Conservation (phyloP, 2,113 vertebrate genomes). For the Actenoides hombroni region DNA sequence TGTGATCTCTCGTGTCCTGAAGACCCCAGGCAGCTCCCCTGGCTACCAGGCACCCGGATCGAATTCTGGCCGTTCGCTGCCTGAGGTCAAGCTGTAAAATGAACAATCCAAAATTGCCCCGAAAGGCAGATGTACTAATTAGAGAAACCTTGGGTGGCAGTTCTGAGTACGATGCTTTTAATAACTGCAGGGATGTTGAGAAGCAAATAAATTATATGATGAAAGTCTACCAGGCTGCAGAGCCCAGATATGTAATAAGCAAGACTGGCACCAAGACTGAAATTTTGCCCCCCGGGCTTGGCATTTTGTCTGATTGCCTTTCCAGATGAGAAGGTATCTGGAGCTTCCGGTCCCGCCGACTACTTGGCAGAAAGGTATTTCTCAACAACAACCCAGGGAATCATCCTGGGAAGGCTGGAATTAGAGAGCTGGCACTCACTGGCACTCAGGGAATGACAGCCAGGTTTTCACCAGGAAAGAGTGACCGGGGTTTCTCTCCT, state of each 20-base stretch:
- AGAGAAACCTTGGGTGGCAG: slow-evolving; percentile 45
- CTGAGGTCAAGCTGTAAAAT: slow-evolving; percentile 25
- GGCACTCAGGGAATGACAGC: background rate
- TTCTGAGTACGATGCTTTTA: slow-evolving; percentile 17
- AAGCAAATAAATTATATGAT: slow-evolving; percentile 64
- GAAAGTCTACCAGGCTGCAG: slow-evolving; percentile 54
- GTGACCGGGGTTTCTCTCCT: background rate
- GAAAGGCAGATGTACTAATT: slow-evolving; percentile 60
- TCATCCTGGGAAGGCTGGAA: slow-evolving; percentile 9
- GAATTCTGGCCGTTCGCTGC: background rate
- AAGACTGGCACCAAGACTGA: slow-evolving; percentile 60
- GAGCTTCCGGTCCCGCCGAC: slow-evolving; percentile 36
- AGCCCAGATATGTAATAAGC: slow-evolving; percentile 46
- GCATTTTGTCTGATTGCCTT: slow-evolving; percentile 49
- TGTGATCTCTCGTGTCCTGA: background rate
- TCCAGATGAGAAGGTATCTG: slow-evolving; percentile 28
- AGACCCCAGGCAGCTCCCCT: background rate
- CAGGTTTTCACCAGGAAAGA: background rate
- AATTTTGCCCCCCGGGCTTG: slow-evolving; percentile 51
- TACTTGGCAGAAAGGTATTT: slow-evolving; percentile 33
- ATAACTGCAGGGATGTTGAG: slow-evolving; percentile 63
- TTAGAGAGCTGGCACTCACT: background rate
- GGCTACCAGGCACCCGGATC: background rate
- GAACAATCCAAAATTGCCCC: background rate
- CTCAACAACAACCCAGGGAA: slow-evolving; percentile 17